Base-by-base conservation (phyloP, 2,797 vertebrate species). In the Falco berigora region DNA sequence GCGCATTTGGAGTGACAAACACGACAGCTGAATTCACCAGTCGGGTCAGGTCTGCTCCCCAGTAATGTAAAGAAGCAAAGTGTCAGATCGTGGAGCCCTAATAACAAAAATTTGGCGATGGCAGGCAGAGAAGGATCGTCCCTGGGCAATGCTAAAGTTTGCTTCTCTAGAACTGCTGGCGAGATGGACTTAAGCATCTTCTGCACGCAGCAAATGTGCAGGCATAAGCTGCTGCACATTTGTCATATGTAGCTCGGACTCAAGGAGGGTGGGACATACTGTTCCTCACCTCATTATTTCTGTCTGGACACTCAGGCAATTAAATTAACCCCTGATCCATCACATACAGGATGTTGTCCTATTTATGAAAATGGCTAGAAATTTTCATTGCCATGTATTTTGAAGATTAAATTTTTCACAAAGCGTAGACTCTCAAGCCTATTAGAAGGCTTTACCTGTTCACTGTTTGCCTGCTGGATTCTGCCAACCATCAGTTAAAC, bases 11-110 rank as follows among this genome's bases (percentile, higher is more conserved):
- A 40, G 34, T 14, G 52, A 19, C 40, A 22, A 42, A 50, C 27
- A 6, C 32, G 6, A 1, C 42, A 5, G 50, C 52, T 15, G 25
- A 38, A 47, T 16, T 49, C 24, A 11, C 38, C 2, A 0, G 23
- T 28, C 15, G 1, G 10, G 8, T 63, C 53, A 18, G 30, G 1
- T 34, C 50, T 36, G 59, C 73, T 79, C 38, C 63, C 42, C 36
- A 7, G 4, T 5, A 15, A 14, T 0, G 4, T 4, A 7, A 66
- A 40, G 66, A 27, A 25, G 36, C n/a, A 3, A 56, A 50, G 3
- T 0, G 3, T 11, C 24, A n/a, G 19, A 5, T 69, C 3, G 0
- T 9, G 1, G 34, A 68, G 28, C 49, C 46, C n/a, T 24, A 7
- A 4, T 44, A 44, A 7, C 4, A 0, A 16, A 40, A 40, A 9